Percentiles rank a stretch among this genome's conserved stretches.
Evolutionary conservation across 1,140 invertebrate genomes (phyloP).

Genomic region (Drosophila tropicalis): DNA sequence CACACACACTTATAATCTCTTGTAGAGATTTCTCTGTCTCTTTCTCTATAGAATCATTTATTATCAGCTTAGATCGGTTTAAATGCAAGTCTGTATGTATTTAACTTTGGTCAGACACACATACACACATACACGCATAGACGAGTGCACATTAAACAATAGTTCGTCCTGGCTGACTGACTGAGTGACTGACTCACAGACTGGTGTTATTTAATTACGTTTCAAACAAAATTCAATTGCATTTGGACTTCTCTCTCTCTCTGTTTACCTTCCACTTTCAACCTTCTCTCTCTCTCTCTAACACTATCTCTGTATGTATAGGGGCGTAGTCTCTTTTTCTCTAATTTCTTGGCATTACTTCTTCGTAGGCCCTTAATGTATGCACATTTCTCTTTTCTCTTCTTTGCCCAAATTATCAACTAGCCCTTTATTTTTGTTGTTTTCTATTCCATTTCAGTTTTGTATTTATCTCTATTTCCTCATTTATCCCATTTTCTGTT

Average conservation of each 20-base stretch:
- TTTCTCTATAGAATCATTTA: slow-evolving; percentile 16
- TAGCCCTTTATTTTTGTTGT: too few relatives aligned
- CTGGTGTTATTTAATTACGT: slow-evolving; percentile 59
- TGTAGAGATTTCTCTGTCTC: slow-evolving; percentile 13
- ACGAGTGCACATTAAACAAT: slow-evolving; percentile 52
- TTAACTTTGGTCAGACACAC: slow-evolving; percentile 13
- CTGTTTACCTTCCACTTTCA: background rate
- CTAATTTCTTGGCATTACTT: too few relatives aligned
- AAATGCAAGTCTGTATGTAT: slow-evolving; percentile 17
- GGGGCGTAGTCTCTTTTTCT: background rate
- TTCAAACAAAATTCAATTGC: slow-evolving; percentile 55
- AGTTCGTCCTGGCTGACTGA: slow-evolving; percentile 25
- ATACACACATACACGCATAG: slow-evolving; percentile 14
- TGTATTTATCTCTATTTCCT: too few relatives aligned
- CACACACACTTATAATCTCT: background rate
- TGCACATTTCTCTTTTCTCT: too few relatives aligned
- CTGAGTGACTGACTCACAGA: slow-evolving; percentile 33
- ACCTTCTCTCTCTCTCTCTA: background rate
- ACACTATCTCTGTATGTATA: too few relatives aligned
- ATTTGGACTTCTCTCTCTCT: slow-evolving; percentile 32
- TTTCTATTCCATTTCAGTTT: too few relatives aligned
- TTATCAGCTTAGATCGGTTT: slow-evolving; percentile 47
- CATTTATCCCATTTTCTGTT: too few relatives aligned
- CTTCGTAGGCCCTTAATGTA: too few relatives aligned
- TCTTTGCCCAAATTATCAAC: too few relatives aligned